Base-by-base conservation (phyloP, 1,140 invertebrate genomes). In the Sinonovacula constricta region DNA sequence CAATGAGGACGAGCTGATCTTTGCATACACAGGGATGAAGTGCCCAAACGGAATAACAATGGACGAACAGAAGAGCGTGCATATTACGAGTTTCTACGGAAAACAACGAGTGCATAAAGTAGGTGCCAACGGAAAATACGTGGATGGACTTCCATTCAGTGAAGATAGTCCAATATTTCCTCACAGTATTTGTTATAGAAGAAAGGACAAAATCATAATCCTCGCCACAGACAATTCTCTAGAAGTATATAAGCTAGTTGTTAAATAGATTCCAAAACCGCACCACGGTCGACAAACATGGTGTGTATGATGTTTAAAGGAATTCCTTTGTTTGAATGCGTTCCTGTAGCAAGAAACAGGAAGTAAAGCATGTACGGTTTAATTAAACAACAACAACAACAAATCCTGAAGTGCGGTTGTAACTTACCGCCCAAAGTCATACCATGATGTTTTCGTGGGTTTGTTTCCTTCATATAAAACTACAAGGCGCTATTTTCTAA, bases 231-330 rank as follows among this genome's bases (percentile, higher is more conserved):
- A 76, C 14, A 59, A 67, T 22, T 76, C 63, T 1, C 22, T 76
- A n/a, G 72, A 76, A 66, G 72, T 76, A 3, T 76, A 76, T 30
- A 76, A 57, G 67, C 34, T 76, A 26, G 63, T 75, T 63, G n/a
- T n/a, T n/a, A n/a, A n/a, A n/a, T n/a, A n/a, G n/a, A n/a, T n/a
- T n/a, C n/a, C n/a, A n/a, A n/a, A n/a, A n/a, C n/a, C n/a, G n/a
- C n/a, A n/a, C n/a, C n/a, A n/a, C n/a, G n/a, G n/a, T n/a, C n/a
- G n/a, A n/a, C n/a, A n/a, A n/a, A n/a, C n/a, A n/a, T n/a, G n/a
- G n/a, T n/a, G n/a, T n/a, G n/a, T n/a, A n/a, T n/a, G n/a, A n/a
- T n/a, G n/a, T n/a, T n/a, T n/a, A n/a, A n/a, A n/a, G n/a, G n/a
- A n/a, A n/a, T n/a, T n/a, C n/a, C n/a, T n/a, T n/a, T n/a, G n/a